Percentiles rank a stretch among this genome's conserved stretches.
Evolutionary conservation across 1,140 invertebrate species (phyloP).

Genomic region (Tetramorium parvispinum): DNA sequence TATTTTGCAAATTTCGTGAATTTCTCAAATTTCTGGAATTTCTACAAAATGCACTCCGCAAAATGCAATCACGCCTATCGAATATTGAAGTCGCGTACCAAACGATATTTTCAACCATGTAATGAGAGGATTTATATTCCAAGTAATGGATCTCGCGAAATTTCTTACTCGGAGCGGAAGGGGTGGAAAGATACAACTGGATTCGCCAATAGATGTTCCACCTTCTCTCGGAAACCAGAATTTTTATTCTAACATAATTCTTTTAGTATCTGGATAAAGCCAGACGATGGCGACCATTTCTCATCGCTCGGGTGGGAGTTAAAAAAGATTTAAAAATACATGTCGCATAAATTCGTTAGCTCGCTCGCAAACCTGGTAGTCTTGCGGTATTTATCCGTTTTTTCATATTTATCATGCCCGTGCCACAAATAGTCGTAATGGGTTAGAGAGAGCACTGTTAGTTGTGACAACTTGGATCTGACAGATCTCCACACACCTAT

Average conservation of each 20-base stretch:
- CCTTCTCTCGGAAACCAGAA: background rate
- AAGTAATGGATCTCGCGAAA: background rate
- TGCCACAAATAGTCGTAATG: constrained; percentile 23
- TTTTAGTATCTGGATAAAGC: constrained; percentile 20
- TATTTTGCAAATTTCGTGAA: constrained; percentile 39
- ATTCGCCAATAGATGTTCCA: constrained; percentile 9
- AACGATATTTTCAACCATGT: background rate
- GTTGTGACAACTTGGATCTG: constrained; percentile 32
- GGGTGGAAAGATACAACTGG: background rate
- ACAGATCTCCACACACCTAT: constrained; percentile 6
- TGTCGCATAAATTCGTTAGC: constrained; percentile 57
- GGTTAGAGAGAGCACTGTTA: background rate
- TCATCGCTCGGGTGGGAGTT: constrained; percentile 21
- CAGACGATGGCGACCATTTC: constrained; percentile 38
- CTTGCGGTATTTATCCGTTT: constrained; percentile 33
- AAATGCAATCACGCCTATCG: constrained; percentile 2
- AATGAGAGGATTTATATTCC: background rate
- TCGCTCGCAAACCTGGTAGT: background rate
- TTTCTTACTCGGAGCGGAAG: background rate
- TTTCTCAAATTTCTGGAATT: background rate
- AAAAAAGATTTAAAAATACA: constrained; percentile 44
- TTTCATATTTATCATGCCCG: constrained; percentile 38
- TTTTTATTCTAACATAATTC: constrained; percentile 39
- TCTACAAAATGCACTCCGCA: background rate
- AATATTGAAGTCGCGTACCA: background rate